Evolutionary conservation across 1,140 invertebrate species (phyloP), one percentile per base, ranked within the genome.

Genomic region (Drosophila lacertosa): DNA sequence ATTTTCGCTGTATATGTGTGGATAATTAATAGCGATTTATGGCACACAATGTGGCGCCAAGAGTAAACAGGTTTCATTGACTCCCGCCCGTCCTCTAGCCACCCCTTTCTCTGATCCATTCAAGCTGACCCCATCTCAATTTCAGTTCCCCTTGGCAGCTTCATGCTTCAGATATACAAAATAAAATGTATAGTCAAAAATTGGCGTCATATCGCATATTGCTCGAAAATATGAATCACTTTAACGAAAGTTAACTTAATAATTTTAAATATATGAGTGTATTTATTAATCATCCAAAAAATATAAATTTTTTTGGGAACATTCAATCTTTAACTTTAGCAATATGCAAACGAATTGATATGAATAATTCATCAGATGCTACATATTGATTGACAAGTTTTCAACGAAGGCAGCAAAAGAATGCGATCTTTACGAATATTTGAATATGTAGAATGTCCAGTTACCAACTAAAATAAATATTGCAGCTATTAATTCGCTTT

Each of bases 21-120:
- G 2, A 74, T 74, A 84, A 86, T 86, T 86, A 86, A 86, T 80
- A 77, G 62, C 75, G 59, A 86, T 77, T 80, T 80, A 76, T 76
- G 55, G 40, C 62, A 66, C 33, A 67, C 10, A 47, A 13, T 9
- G 45, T 33, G 58, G 39, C 40, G 50, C 20, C 42, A 39, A 26
- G 40, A 42, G 40, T 20, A 69, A 77, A 82, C 81, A 69, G 77
- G 80, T 86, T 48, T 48, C 26, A 48, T 32, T 48, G 15, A 29
- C 13, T 48, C 72, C 57, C 59, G 40, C 50, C 24, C 11, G 1
- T 4, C 24, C 6, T 35, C n/a, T n/a, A n/a, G n/a, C n/a, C n/a
- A n/a, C n/a, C 50, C 24, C 11, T 1, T 4, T 16, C 6, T 35
- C 11, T 13, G 2, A 11, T 39, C 26, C 7, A 32, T 13, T 24